phyloP scores from a whole-genome alignment of 2,113 vertebrate genomes.

The Myotis davidii region DNA sequence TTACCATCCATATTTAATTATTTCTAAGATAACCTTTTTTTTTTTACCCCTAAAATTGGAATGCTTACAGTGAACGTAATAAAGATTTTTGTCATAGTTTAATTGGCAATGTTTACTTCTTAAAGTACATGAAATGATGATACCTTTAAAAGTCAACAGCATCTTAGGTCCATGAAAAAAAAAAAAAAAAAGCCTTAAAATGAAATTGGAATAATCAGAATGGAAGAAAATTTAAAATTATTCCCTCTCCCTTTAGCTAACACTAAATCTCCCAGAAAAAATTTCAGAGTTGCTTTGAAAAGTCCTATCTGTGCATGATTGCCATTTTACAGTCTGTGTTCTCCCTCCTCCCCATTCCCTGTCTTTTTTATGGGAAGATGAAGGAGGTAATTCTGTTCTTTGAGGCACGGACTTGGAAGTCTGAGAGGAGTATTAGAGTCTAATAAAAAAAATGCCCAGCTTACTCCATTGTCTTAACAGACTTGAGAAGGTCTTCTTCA shows the following conservation, averaged over 20 bases:
- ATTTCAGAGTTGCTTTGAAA: neutral
- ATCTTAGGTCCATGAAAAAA: neutral
- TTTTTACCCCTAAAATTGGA: neutral
- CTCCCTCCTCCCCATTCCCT: fast-evolving
- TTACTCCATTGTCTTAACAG: neutral
- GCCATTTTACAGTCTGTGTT: neutral
- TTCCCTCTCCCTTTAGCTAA: neutral
- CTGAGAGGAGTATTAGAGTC: neutral
- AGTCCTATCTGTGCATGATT: neutral
- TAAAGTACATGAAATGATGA: neutral
- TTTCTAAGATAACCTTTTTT: neutral
- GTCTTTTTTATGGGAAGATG: neutral
- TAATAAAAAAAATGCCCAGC: neutral
- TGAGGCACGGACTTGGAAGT: neutral
- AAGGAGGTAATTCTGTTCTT: neutral
- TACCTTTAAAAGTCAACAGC: neutral
- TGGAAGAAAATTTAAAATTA: constrained; percentile 3
- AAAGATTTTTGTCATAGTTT: neutral
- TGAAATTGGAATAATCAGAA: constrained; percentile 6
- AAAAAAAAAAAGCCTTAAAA: neutral
- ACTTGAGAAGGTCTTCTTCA: neutral
- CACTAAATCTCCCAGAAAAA: neutral
- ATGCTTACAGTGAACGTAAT: neutral
- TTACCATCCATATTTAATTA: neutral
- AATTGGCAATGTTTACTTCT: neutral